A percentile compares a stretch with the other conserved stretches of the same genome.
These are phyloP conservation scores for Neotoma lepida DNA, from an alignment of 2,113 vertebrate genomes.

Conservation along the genomic window DNA sequence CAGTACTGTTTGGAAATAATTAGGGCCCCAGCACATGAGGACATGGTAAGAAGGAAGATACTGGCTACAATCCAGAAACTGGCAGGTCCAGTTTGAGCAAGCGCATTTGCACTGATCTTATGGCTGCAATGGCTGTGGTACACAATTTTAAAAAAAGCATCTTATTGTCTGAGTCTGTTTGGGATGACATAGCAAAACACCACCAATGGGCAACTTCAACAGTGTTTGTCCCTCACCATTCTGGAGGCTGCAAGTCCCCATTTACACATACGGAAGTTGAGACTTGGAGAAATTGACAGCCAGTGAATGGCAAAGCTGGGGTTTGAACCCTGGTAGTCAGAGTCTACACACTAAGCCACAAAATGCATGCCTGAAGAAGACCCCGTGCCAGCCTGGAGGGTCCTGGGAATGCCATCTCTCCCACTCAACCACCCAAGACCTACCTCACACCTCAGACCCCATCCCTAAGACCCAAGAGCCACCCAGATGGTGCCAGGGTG, in stretches of 20 bases:
- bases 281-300: not conserved
- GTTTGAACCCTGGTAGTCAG: not conserved
- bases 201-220: not conserved
- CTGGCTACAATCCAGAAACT: not conserved
- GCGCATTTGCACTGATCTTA: no score
- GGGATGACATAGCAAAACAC: not conserved
- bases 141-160: not conserved
- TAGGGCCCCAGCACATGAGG: not conserved
- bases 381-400: accelerated
- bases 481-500: not conserved
- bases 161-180: not conserved
- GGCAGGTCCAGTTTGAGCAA: not conserved
- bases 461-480: not conserved
- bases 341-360: not conserved
- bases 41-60: not conserved
- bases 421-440: not conserved
- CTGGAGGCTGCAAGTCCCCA: not conserved
- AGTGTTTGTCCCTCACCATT: not conserved
- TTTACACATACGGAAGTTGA: not conserved
- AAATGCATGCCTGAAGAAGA: accelerated
- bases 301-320: not conserved
- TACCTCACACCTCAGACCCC: not conserved
- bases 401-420: not conserved
- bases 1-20: no score
- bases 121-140: not conserved